Evolutionary conservation across 2,797 vertebrate species (phyloP).

Genomic region (Microchirus variegatus): DNA sequence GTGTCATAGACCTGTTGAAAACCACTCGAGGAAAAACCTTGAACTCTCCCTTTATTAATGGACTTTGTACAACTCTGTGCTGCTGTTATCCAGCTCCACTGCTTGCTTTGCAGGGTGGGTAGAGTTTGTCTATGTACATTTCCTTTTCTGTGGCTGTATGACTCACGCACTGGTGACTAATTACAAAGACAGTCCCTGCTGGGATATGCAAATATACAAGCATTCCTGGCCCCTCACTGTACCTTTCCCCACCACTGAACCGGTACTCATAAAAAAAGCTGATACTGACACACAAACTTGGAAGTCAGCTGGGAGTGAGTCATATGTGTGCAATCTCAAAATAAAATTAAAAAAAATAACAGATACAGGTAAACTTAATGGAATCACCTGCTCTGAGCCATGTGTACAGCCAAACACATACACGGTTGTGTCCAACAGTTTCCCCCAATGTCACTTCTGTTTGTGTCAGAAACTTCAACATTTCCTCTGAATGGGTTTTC

Average conservation of each 20-base stretch:
- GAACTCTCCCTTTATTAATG: neutral
- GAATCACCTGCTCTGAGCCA: conserved; percentile 6
- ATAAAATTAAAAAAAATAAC: conserved; percentile 17
- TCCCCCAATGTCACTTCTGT: neutral
- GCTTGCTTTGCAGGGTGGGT: conserved; percentile 35
- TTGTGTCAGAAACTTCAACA: neutral
- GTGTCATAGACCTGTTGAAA: no score
- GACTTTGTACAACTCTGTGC: conserved; percentile 3
- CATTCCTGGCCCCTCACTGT: conserved; percentile 40
- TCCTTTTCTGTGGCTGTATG: conserved; percentile 35
- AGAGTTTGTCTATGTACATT: conserved; percentile 33
- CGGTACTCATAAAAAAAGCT: conserved; percentile 17
- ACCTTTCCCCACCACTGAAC: conserved; percentile 19
- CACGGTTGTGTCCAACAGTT: conserved; percentile 5
- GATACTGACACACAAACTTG: neutral
- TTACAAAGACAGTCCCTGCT: conserved; percentile 45
- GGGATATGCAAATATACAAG: conserved; percentile 48
- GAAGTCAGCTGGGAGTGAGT: conserved; percentile 9
- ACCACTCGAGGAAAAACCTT: no score
- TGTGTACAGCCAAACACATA: conserved; percentile 15
- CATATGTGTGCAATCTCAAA: neutral
- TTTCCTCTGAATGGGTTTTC: no score
- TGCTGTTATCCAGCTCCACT: conserved; percentile 17
- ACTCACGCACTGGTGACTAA: conserved; percentile 64
- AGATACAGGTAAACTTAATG: conserved; percentile 24